A percentile compares a stretch with the other conserved stretches of the same genome.
These are phyloP conservation scores for Drosophila bipectinata DNA, from an alignment of 1,140 invertebrate genomes.

Conservation along the genomic window DNA sequence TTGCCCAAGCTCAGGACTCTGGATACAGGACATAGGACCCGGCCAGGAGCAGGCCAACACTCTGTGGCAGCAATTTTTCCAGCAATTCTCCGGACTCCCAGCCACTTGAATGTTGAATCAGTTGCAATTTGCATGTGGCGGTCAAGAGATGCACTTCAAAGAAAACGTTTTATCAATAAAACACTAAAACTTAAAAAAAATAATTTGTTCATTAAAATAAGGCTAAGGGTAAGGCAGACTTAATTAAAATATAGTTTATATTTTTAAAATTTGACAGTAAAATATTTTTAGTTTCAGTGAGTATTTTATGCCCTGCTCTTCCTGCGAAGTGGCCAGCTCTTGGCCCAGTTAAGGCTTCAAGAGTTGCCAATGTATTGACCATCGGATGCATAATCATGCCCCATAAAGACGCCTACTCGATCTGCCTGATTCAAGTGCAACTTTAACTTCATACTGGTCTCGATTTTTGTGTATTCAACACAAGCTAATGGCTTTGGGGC, in stretches of 20 bases:
- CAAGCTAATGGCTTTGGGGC: slow-evolving; percentile 28
- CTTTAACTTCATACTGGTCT: slow-evolving; percentile 26
- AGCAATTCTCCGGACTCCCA: slow-evolving; percentile 7
- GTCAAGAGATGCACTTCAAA: slow-evolving; percentile 30
- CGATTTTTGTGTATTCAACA: slow-evolving; percentile 16
- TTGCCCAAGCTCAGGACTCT: slow-evolving; percentile 19
- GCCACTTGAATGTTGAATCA: slow-evolving; percentile 69
- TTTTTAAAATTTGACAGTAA: too few species aligned
- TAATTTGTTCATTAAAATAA: neutral
- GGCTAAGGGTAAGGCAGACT: too few species aligned
- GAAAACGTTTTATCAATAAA: neutral
- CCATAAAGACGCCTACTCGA: neutral
- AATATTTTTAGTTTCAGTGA: neutral
- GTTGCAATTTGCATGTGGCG: slow-evolving; percentile 75
- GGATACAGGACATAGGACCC: neutral
- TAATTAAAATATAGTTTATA: too few species aligned
- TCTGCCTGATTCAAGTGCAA: slow-evolving; percentile 4
- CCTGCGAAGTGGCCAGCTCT: slow-evolving; percentile 46
- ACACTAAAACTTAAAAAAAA: neutral
- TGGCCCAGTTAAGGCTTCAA: slow-evolving; percentile 59
- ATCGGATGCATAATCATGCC: slow-evolving; percentile 44
- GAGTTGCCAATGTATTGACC: slow-evolving; percentile 37
- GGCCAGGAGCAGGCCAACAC: slow-evolving; percentile 18
- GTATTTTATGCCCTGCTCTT: neutral
- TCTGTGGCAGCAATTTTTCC: slow-evolving; percentile 50